Evolutionary conservation across 2,113 vertebrate genomes (phyloP).

Genomic region (Hystrix cristata): DNA sequence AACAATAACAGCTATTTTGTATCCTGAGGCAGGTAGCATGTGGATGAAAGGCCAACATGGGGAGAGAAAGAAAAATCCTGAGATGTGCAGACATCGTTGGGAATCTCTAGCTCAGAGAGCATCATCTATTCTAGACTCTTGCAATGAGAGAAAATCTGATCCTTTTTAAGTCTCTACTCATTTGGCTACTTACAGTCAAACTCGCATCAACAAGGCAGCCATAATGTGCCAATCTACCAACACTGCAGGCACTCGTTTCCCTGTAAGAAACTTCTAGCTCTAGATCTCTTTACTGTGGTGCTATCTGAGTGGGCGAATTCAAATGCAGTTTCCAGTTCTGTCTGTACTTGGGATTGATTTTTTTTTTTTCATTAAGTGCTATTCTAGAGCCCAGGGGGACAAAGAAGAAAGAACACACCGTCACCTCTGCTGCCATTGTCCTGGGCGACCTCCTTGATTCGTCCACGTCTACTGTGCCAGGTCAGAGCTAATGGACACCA

Average conservation of each 20-base stretch:
- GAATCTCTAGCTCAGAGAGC: background rate
- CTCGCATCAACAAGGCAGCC: background rate
- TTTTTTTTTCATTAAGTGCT: slow-evolving; percentile 59
- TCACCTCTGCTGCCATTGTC: slow-evolving; percentile 19
- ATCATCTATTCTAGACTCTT: background rate
- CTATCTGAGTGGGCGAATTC: slow-evolving; percentile 43
- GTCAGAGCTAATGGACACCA: slow-evolving; percentile 21
- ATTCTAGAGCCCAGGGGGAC: background rate
- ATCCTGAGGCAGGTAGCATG: background rate
- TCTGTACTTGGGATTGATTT: slow-evolving; percentile 32
- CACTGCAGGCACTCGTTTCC: slow-evolving; percentile 41
- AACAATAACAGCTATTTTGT: slow-evolving; percentile 37
- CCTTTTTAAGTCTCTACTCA: slow-evolving; percentile 36
- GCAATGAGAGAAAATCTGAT: slow-evolving; percentile 42
- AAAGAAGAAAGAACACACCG: slow-evolving; percentile 22
- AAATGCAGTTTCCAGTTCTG: slow-evolving; percentile 59
- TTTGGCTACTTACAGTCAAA: slow-evolving; percentile 23
- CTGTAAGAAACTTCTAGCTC: slow-evolving; percentile 25
- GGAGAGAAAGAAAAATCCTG: background rate
- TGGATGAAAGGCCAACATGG: background rate
- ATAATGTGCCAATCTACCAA: slow-evolving; percentile 24
- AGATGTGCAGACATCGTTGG: background rate
- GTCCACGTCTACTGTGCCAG: slow-evolving; percentile 13
- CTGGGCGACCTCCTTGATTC: slow-evolving; percentile 3
- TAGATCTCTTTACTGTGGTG: slow-evolving; percentile 15